Evolutionary conservation across 2,888 invertebrate species (phyloP), one percentile per base, ranked within the genome.

Genomic region (Hermodice carunculata): DNA sequence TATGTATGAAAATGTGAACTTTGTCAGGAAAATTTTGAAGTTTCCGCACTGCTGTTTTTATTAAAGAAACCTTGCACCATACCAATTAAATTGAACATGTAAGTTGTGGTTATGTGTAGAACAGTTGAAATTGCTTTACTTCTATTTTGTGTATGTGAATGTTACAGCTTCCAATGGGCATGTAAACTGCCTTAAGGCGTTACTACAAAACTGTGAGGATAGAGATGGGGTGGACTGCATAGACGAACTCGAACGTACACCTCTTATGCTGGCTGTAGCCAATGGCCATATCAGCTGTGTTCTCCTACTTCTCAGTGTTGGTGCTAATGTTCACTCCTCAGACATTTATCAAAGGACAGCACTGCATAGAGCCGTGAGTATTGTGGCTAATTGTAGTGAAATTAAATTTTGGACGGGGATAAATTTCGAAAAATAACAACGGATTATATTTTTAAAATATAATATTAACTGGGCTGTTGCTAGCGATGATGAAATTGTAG

Each of bases 251-350:
- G 83, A 82, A 58, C 82, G 90, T 71, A 91, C 90, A 5, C 89
- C 91, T 2, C 79, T 91, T 58, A 90, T 90, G 87, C 78, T 90
- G 64, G 89, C 90, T 1, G 89, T 89, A 6, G 88, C 88, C 11
- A 88, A 88, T 64, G 89, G 89, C 52, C 88, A 90, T 78, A 82
- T 86, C 3, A 89, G 90, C 58, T 89, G 89, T 73, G 89, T 88
- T 19, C 82, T 87, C 54, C 85, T 88, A 60, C 83, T 91, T 54
- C 81, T 91, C 40, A 87, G 88, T 64, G 87, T 88, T 68, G 88
- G 89, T 61, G 89, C 90, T 8, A 87, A 89, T 78, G 88, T 90
- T 19, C 89, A 90, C 80, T 84, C 89, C 37, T 84, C 88, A 11
- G 90, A 91, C 77, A 70, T 77, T 1, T 88, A 90, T 72, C 86